Conservation (phyloP, 1,140 invertebrate species). For the Asobara japonica region DNA sequence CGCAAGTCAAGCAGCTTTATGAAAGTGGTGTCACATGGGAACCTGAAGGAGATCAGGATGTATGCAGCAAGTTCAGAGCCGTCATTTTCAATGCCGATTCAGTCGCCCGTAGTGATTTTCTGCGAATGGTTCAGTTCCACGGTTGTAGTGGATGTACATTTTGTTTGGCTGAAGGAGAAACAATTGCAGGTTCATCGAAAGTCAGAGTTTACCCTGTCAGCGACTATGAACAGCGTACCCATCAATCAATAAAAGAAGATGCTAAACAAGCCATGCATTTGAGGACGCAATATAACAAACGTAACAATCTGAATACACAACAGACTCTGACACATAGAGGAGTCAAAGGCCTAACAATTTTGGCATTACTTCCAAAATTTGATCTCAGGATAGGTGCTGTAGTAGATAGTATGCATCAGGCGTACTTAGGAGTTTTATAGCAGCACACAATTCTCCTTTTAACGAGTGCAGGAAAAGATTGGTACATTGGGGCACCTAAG, state of each 20-base stretch:
- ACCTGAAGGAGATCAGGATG: background rate
- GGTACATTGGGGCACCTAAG: slow-evolving; percentile 10
- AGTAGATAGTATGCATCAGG: slow-evolving; percentile 19
- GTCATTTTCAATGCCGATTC: too few species aligned
- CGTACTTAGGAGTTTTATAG: slow-evolving; percentile 12
- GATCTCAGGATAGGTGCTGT: slow-evolving; percentile 8
- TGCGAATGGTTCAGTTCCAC: slow-evolving; percentile 23
- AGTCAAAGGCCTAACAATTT: background rate
- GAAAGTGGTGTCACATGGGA: slow-evolving; percentile 11
- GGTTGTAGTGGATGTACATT: slow-evolving; percentile 18
- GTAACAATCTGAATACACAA: background rate
- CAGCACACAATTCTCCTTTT: slow-evolving; percentile 3
- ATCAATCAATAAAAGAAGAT: background rate
- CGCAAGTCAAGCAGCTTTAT: slow-evolving; percentile 16
- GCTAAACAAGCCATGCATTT: background rate
- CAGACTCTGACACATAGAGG: background rate
- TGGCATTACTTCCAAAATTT: background rate
- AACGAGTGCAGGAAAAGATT: background rate
- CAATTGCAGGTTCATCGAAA: background rate
- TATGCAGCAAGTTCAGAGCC: slow-evolving; percentile 18
- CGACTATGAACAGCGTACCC: background rate
- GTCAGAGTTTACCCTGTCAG: background rate
- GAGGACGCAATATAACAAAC: background rate
- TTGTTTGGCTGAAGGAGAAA: slow-evolving; percentile 1
- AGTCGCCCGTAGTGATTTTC: slow-evolving; percentile 2